Evolutionary conservation across 1,140 invertebrate species (phyloP), one percentile per base, ranked within the genome.

Genomic region (Lepidotrigona ventralis): DNA sequence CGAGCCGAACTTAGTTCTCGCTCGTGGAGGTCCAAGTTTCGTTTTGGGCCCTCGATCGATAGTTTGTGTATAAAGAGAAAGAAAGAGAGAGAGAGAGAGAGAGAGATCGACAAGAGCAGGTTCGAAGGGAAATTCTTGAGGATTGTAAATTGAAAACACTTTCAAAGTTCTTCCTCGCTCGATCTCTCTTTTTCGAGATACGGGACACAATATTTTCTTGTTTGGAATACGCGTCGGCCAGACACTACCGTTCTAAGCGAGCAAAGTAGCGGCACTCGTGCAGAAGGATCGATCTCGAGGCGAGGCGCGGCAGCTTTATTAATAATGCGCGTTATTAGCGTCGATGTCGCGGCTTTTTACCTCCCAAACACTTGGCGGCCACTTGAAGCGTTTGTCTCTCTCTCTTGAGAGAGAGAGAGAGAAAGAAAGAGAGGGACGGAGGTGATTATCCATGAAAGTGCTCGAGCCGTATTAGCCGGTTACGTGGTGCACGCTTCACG

Each of bases 381-480:
- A 56, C 72, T 81, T 17, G 79, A 74, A 81, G 60, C 58, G 79
- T 81, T 75, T 73, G 79, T 74, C 70, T n/a, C 51, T 72, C 46
- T 54, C 71, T 33, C 33, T 33, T n/a, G n/a, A 39, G 33, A 39
- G 33, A 39, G 33, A 39, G 33, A 39, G 33, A 39, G 33, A 39
- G 33, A 39, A 4, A 39, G 33, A 39, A 2, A 33, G 33, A 53
- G n/a, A 19, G 68, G 68, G 46, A 23, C 15, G 26, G 54, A 74
- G 60, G 58, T 33, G 79, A 81, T 81, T 81, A 81, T 81, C 79
- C 71, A 81, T 75, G 79, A 75, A 81, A 75, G 71, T 81, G 71
- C 71, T 81, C 79, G 60, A 72, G 68, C 54, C 69, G n/a, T 46
- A 74, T 81, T 75, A 75, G 71, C 60, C 60, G 78, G 39, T 72